A percentile compares a stretch with the other conserved stretches of the same genome.
Conservation (phyloP, 23 tunicate genomes). For the Trididemnum nubilum region DNA sequence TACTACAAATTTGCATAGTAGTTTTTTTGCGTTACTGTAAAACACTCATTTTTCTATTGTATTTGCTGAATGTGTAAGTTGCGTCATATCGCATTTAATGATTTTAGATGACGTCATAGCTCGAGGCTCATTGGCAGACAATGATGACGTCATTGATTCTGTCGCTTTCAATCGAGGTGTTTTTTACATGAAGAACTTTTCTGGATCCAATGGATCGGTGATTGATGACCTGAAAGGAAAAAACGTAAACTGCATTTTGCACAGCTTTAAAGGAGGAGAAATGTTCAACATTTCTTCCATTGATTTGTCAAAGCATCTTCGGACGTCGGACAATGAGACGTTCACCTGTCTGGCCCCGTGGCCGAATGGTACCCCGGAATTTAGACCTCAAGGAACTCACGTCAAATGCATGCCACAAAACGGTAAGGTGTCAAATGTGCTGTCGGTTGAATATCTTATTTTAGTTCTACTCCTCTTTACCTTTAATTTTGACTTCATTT, state of each 20-base stretch:
- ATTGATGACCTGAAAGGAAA: not conserved
- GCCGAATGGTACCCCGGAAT: constrained; percentile 42
- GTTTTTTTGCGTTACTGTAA: too few relatives aligned
- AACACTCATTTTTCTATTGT: too few relatives aligned
- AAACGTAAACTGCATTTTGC: constrained; percentile 23
- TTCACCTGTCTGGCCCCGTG: constrained; percentile 42
- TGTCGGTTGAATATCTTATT: not conserved
- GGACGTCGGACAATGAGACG: constrained; percentile 21
- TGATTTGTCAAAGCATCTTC: not conserved
- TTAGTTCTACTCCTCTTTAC: not conserved
- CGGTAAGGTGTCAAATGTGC: too few relatives aligned
- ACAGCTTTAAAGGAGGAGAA: constrained; percentile 14
- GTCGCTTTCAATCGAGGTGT: constrained; percentile 38
- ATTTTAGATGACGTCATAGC: not conserved
- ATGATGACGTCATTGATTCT: constrained; percentile 9
- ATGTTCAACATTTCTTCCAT: constrained; percentile 31
- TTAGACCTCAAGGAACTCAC: constrained; percentile 8
- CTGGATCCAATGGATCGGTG: constrained; percentile 29
- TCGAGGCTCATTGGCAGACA: not conserved
- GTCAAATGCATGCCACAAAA: constrained; percentile 56
- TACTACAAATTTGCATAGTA: too few relatives aligned
- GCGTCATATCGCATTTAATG: too few relatives aligned
- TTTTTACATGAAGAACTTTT: constrained; percentile 16
- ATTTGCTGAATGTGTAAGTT: too few relatives aligned
- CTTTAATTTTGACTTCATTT: not conserved